Evolutionary conservation across 2,888 invertebrate genomes (phyloP), one percentile per base, ranked within the genome.

Genomic region (Caenorhabditis sinica): DNA sequence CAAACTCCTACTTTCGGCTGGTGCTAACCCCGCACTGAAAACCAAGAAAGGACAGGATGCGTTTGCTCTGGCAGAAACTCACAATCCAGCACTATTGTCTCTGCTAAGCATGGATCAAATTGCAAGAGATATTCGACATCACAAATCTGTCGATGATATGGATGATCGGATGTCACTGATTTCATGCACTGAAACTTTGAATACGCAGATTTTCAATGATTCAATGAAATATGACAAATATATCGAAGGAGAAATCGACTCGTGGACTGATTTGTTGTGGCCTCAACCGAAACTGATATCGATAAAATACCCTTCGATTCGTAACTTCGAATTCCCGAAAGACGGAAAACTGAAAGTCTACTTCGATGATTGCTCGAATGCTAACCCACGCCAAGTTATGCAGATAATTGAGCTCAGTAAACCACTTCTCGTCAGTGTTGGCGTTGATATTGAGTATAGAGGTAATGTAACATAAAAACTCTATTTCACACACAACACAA

Each of bases 201-300:
- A 83, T 25, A 84, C 87, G 0, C 83, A 86, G 20, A 79, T 87
- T 1, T 88, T 89, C 77, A 80, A 74, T 40, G 89, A 89, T 53
- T 75, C 80, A 65, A 17, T 43, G n/a, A 76, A 79, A 36, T 86
- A 82, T 33, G 87, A 87, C 20, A 83, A 83, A 51, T 87, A 82
- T 60, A 68, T 69, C 11, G 83, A 82, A 36, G 82, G 82, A 20
- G 77, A 72, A 5, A 72, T 84, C 15, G 94, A 94, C 84, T 93
- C 93, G 33, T 93, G 94, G 86, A 92, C 94, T 9, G 93, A 94
- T 86, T 90, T 94, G 56, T 90, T 95, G 53, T 95, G 95, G 95
- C 95, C 95, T 2, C 94, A 94, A 85, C 95, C 95, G 0, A 94
- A 94, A 90, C 93, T 93, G 73, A 93, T 85, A 9, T 53, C 81